These are phyloP conservation scores for Myotis lucifugus DNA, from an alignment of 2,113 vertebrate genomes.

Conservation along the genomic window DNA sequence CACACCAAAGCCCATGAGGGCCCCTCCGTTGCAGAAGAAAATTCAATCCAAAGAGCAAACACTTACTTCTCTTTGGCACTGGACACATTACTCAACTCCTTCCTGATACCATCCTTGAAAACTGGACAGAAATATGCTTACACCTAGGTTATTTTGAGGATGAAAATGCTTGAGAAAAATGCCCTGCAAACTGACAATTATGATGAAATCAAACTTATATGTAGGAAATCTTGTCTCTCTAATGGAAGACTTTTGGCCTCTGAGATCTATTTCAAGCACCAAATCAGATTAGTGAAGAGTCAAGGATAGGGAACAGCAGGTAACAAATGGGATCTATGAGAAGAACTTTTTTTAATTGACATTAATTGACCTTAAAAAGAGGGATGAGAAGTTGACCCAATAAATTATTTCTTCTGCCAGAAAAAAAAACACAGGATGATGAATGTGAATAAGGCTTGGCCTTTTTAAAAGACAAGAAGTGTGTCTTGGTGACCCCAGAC, in stretches of 20 bases:
- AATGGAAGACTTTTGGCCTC: neutral
- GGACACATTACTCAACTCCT: neutral
- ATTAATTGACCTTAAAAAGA: conserved; percentile 52
- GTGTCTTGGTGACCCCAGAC: neutral
- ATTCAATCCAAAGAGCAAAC: neutral
- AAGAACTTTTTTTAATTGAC: conserved; percentile 4
- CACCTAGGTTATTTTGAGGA: neutral
- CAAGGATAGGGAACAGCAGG: neutral
- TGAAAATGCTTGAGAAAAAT: conserved; percentile 12
- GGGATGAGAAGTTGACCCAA: conserved; percentile 8
- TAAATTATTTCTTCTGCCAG: conserved; percentile 46
- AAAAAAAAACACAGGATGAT: conserved; percentile 5
- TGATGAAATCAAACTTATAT: neutral
- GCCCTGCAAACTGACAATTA: neutral
- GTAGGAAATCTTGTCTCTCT: neutral
- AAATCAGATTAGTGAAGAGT: conserved; percentile 5
- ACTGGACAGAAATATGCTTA: neutral
- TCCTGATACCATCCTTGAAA: neutral
- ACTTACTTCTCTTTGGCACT: neutral
- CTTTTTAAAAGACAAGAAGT: neutral
- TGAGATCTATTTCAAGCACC: conserved; percentile 2
- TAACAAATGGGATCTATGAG: neutral
- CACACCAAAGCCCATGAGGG: neutral
- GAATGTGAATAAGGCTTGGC: neutral
- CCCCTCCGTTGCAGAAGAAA: neutral